Conservation (phyloP, 2,888 invertebrate species). For the Silvanus unidentatus region DNA sequence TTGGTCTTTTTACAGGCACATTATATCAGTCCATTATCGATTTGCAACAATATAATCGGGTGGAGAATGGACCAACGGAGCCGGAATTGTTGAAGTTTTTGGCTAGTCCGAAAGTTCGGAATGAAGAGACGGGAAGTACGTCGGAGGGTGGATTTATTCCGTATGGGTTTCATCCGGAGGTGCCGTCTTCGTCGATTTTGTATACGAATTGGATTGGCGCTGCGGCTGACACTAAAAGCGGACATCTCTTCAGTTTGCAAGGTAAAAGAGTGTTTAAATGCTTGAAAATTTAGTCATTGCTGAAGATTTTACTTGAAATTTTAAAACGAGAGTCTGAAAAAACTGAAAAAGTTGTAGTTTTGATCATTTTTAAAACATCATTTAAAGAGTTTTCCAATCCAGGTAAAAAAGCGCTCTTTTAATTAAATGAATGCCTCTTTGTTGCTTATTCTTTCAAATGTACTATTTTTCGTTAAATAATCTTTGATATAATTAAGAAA, state of each 20-base stretch:
- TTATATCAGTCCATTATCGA: slow-evolving; percentile 39
- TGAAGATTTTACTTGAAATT: too few relatives aligned
- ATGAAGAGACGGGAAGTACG: slow-evolving; percentile 18
- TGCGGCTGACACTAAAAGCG: slow-evolving; percentile 33
- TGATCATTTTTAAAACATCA: too few relatives aligned
- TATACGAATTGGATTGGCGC: slow-evolving; percentile 41
- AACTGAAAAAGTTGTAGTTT: too few relatives aligned
- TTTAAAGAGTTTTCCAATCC: too few relatives aligned
- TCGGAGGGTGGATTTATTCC: slow-evolving; percentile 29
- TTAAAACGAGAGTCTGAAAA: too few relatives aligned
- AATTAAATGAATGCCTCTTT: slow-evolving; percentile 31
- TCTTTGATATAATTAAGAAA: too few relatives aligned
- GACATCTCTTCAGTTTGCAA: slow-evolving; percentile 57
- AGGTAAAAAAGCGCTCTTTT: slow-evolving; percentile 27
- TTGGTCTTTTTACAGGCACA: slow-evolving; percentile 32
- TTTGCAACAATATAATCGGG: slow-evolving; percentile 35
- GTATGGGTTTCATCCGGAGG: slow-evolving; percentile 34
- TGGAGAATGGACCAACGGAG: slow-evolving; percentile 38
- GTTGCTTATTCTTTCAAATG: too few relatives aligned
- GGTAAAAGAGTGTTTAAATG: slow-evolving; percentile 45
- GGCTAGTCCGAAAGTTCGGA: slow-evolving; percentile 19
- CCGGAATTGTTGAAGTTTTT: slow-evolving; percentile 34
- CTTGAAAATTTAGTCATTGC: neutral
- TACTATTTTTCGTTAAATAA: too few relatives aligned
- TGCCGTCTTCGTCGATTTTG: slow-evolving; percentile 35